Evolutionary conservation across 2,797 vertebrate genomes (phyloP), one percentile per base, ranked within the genome.

Genomic region (Hippopotamyrus pictus): DNA sequence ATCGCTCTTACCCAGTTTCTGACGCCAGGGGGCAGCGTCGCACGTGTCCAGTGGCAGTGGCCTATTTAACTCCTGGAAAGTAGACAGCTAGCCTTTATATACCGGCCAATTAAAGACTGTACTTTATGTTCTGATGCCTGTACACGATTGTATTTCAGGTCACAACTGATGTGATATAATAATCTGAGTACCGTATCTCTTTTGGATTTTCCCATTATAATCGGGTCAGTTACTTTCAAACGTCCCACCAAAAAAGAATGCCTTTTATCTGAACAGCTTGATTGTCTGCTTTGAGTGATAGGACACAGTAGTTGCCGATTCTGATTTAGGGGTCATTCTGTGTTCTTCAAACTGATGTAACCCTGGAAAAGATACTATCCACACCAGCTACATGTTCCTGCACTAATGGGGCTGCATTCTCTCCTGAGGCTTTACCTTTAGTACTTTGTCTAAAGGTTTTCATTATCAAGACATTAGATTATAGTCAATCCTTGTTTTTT

Each of bases 31-130:
- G 85, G 85, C 85, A 37, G 25, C 8, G 51, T n/a, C 50, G 33
- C 51, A 41, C 53, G 53, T 57, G 83, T 86, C 83, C 51, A 14
- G 1, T 37, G 5, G 17, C 12, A 57, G 12, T 37, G 85, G n/a
- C 85, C 85, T 87, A 87, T 37, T 87, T 87, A 87, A 59, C 29
- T 87, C 53, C 33, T 33, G 50, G 50, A 8, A 86, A 54, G 33
- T 57, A 84, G 37, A 41, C 17, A 11, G 83, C 46, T 25, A 14
- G 41, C 41, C n/a, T 29, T 84, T 84, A 50, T 48, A 48, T 84
- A 84, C n/a, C 82, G 44, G 12, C 29, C 82, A 84, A 73, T 73
- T 73, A 37, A 73, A 73, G 65, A 12, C 65, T 12, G 65, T 73
- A 73, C 65, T 73, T 73, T 37, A 73, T 83, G 79, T 83, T 83